Evolutionary conservation across 2,888 invertebrate species (phyloP), one percentile per base, ranked within the genome.

Genomic region (Rambutsinella grinnellia): DNA sequence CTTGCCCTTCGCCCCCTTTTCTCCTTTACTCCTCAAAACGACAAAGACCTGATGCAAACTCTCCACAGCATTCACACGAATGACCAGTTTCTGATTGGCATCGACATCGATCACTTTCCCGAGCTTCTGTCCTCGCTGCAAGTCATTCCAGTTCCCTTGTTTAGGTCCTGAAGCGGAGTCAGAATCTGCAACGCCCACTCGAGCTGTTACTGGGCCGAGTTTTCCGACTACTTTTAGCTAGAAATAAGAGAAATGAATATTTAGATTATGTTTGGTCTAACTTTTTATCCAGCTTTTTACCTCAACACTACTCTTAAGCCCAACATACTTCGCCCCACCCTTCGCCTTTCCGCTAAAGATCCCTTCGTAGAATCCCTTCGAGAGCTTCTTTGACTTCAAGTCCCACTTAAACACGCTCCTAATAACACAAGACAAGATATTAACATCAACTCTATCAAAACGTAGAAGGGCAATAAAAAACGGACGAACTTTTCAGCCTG

Each of bases 131-230:
- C 93, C 92, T 24, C 94, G 93, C 2, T 93, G 92, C 79, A 83
- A 61, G 66, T 83, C 83, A n/a, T 70, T 78, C 81, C 81, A 83
- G 21, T 78, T 71, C 3, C 77, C 76, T 61, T 72, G 65, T n/a
- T n/a, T n/a, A n/a, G n/a, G n/a, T n/a, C n/a, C n/a, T 8, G 67
- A 47, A 61, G 81, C 80, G 24, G 96, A 95, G 87, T 98, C 97
- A 3, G 94, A 92, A 86, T 98, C 97, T 2, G 93, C 93, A 21
- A 97, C 90, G 3, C 96, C 95, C 58, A 98, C 89, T 86, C 97
- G 96, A 58, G 95, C 89, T 68, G 90, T 91, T 83, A 93, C 91
- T 0, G 97, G 90, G 78, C 90, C 90, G 0, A 94, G 91, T 82
- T 93, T 92, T 0, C 94, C 93, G 68, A 94, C 88, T 19, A 95